Base-by-base conservation (phyloP, 2,888 invertebrate genomes). In the Sipha maydis region DNA sequence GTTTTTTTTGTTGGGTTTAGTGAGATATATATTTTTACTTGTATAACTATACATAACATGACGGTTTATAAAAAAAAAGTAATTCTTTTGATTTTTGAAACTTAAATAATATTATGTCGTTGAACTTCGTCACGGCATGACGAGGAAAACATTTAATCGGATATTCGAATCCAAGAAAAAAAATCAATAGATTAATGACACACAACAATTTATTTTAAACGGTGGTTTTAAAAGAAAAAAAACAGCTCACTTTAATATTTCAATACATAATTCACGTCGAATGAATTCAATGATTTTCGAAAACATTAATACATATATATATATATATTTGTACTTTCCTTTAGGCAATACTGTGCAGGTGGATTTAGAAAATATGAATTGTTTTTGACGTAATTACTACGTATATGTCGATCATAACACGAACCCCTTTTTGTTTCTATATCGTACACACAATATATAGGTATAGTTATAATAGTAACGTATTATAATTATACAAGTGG, bases 301-400 rank as follows among this genome's bases (percentile, higher is more conserved):
- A 67, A 85, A 48, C 84, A 31, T 75, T 84, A 61, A 84, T 38
- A 76, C 14, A 41, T 48, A 41, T 41, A 41, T 84, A 84, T 34
- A 34, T 34, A 34, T 34, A 34, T 34, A 34, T 34, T 2, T 34
- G 34, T 61, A 41, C 25, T 67, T 77, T 77, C 76, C 84, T 85
- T 25, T 67, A 76, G 84, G 84, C 76, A 41, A 77, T 77, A 84
- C 38, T 67, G 25, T 85, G 77, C 77, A 69, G 85, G 85, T 78
- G 48, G 61, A 71, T 48, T 76, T 28, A 28, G 75, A 67, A 76
- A 85, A 85, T 85, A 75, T 85, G 85, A 85, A 85, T 85, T 69
- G 77, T 85, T 85, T 85, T 54, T 21, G 77, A 85, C 85, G 48
- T 85, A 85, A 85, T 85, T 85, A 85, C 69, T 54, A 78, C 77